Evolutionary conservation across 2,888 invertebrate genomes (phyloP).

Genomic region (Ferdinandea cuprea): DNA sequence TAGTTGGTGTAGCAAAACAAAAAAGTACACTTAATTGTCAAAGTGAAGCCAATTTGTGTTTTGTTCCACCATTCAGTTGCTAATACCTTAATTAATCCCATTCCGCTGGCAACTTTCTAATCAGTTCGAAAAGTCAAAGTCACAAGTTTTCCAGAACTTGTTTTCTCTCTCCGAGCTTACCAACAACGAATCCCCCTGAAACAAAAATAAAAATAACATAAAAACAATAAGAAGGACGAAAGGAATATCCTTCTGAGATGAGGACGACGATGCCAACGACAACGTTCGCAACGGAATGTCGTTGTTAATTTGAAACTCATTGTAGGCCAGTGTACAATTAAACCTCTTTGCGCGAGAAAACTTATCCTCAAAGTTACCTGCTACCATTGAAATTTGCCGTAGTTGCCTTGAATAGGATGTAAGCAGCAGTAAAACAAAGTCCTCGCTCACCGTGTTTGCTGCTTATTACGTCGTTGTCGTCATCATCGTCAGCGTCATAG

Average conservation of each 20-base stretch:
- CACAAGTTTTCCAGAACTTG: constrained; percentile 27
- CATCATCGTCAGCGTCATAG: too few relatives aligned
- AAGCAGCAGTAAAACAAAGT: constrained; percentile 17
- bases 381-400: background rate
- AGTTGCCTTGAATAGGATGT: background rate
- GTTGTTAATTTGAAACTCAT: constrained; percentile 57
- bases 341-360: constrained; percentile 38
- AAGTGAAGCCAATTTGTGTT: constrained; percentile 32
- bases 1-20: background rate
- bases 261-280: background rate
- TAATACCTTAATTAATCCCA: constrained; percentile 34
- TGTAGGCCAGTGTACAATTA: constrained; percentile 58
- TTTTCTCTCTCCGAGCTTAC: constrained; percentile 8
- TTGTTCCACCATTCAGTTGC: background rate
- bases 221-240: constrained; percentile 21
- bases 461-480: constrained; percentile 47
- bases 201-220: background rate
- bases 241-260: background rate
- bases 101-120: constrained; percentile 52
- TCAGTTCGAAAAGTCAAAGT: constrained; percentile 58
- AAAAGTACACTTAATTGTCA: constrained; percentile 7
- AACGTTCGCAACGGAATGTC: constrained; percentile 13
- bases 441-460: constrained; percentile 1
- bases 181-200: constrained; percentile 11
- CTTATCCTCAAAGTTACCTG: constrained; percentile 32